Base-by-base conservation (phyloP, 1,140 invertebrate genomes). In the Caerostris extrusa region DNA sequence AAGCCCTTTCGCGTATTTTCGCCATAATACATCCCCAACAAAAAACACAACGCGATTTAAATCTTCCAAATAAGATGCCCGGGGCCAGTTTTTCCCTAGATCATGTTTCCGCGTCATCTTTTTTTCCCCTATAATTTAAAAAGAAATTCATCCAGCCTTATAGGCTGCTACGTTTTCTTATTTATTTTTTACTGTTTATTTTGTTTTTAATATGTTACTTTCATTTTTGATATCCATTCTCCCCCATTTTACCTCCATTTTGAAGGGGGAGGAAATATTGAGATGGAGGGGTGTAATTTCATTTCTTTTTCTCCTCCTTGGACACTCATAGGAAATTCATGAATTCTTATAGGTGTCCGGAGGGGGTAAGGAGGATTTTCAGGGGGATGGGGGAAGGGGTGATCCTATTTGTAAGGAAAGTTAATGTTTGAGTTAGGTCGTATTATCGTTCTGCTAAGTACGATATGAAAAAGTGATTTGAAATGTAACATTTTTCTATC, bases 281-380 rank as follows among this genome's bases (percentile, higher is more conserved):
- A 77, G 71, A 77, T 77, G 71, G 71, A 50, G 71, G 71, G 61
- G 8, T 53, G 87, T 89, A 89, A 89, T 89, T 89, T 89, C 69
- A 89, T 89, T 89, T 89, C 64, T 50, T 34, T 34, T 34, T 55
- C 10, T 64, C 87, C 64, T 50, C n/a, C n/a, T n/a, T 50, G 71
- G 87, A 64, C n/a, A 69, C 64, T 89, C 87, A 89, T 89, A 89
- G 34, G 87, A 89, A 89, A 89, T 89, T 89, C 87, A 89, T 89
- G 87, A 89, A 77, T 77, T 53, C 71, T 77, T 34, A 77, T 77
- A 50, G 50, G 71, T 12, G 34, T 12, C n/a, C 7, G 14, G 14
- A 17, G 12, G 17, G 14, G 17, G 17, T 12, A 4, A 2, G 0
- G 7, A 12, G 61, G 12, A 7, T 17, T 14, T 3, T 1, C 50